A percentile compares a stretch with the other conserved stretches of the same genome.
Evolutionary conservation across 2,888 invertebrate genomes (phyloP).

Genomic region (Drosophila macrothrix): DNA sequence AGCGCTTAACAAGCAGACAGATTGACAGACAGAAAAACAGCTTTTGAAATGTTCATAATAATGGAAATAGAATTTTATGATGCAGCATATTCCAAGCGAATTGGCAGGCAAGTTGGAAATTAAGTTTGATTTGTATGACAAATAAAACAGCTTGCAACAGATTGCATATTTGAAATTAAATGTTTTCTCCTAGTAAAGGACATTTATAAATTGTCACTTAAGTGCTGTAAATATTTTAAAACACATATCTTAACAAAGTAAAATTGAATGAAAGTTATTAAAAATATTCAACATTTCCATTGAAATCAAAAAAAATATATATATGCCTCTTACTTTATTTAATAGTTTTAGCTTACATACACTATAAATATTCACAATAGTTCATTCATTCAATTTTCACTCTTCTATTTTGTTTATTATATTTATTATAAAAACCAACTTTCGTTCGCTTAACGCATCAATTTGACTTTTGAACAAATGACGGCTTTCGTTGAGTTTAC

Average conservation of each 20-base stretch:
- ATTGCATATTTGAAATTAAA: neutral
- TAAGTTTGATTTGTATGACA: neutral
- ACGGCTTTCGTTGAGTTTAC: neutral
- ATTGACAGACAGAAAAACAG: neutral
- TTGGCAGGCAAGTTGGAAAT: neutral
- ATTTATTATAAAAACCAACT: neutral
- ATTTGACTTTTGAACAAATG: constrained; percentile 1
- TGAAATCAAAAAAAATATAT: neutral
- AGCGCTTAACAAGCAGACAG: neutral
- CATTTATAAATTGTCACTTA: neutral
- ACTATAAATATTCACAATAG: neutral
- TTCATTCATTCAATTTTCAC: neutral
- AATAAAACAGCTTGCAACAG: neutral
- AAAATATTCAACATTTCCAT: neutral
- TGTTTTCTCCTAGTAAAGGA: neutral
- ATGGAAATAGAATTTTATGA: neutral
- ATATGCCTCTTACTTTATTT: neutral
- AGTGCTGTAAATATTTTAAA: accelerated
- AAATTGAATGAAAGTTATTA: accelerated
- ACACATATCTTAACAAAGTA: neutral
- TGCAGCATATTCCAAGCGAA: neutral
- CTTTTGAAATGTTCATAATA: neutral
- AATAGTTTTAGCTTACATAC: neutral
- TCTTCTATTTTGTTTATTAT: neutral
- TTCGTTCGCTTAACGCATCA: neutral